A percentile compares a stretch with the other conserved stretches of the same genome.
Conservation (phyloP, 1,140 invertebrate genomes). For the Hyles vespertilio region DNA sequence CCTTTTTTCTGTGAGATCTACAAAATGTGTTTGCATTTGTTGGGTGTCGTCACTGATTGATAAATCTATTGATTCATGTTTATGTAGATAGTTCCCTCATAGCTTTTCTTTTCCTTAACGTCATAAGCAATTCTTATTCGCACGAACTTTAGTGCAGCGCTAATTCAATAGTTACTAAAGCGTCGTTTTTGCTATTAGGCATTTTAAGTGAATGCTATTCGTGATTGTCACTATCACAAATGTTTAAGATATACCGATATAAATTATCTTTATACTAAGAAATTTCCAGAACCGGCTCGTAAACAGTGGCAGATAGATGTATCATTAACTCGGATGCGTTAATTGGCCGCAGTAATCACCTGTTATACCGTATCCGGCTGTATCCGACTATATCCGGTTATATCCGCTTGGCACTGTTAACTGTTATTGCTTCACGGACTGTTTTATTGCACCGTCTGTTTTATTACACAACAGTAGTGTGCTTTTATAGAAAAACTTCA, state of each 20-base stretch:
- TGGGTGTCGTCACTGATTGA: too few species aligned
- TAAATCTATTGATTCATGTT: too few species aligned
- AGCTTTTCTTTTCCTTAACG: too few species aligned
- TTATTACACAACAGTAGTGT: slow-evolving; percentile 6
- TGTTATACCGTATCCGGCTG: slow-evolving; percentile 32
- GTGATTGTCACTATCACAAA: too few species aligned
- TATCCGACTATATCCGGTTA: slow-evolving; percentile 30
- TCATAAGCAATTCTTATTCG: too few species aligned
- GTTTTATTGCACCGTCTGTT: slow-evolving; percentile 28
- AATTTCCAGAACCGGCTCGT: background rate
- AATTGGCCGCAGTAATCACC: slow-evolving; percentile 44
- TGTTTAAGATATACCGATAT: slow-evolving; percentile 3
- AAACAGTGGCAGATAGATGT: slow-evolving; percentile 3
- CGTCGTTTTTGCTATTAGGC: too few species aligned
- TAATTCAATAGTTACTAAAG: too few species aligned
- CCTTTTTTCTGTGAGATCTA: too few species aligned
- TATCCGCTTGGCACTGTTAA: slow-evolving; percentile 22
- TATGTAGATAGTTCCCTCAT: too few species aligned
- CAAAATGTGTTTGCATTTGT: too few species aligned
- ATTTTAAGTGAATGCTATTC: too few species aligned
- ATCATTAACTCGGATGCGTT: slow-evolving; percentile 26
- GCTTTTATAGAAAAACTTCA: slow-evolving; percentile 5
- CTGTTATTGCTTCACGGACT: slow-evolving; percentile 34
- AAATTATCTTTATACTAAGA: slow-evolving; percentile 1
- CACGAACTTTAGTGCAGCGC: too few species aligned